Base-by-base conservation (phyloP, 2,113 vertebrate genomes). In the Poicephalus gulielmi region DNA sequence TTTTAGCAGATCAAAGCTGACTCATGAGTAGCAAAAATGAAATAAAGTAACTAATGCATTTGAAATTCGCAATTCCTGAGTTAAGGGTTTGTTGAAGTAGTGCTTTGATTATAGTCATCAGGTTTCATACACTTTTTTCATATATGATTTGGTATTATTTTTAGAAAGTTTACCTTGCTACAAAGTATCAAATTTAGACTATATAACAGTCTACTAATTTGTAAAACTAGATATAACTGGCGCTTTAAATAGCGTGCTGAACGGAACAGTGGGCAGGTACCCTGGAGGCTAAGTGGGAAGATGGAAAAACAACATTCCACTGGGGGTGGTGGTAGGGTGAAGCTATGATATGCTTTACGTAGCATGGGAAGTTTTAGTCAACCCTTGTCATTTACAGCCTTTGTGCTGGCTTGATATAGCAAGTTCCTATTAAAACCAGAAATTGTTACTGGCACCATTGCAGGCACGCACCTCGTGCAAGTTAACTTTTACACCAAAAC, bases 1-100 rank as follows among this genome's bases (percentile, higher is more conserved):
- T 78, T 88, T 93, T 78, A 84, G 35, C 73, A 88, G 64, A 81
- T 84, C 90, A 91, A 68, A 93, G 88, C 73, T 96, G 88, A 92
- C 41, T 95, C 76, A 67, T 31, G 46, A 86, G 46, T 86, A 92
- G 60, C 63, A 88, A 94, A 88, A 88, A 75, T 33, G 37, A 95
- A 94, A 43, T 75, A 43, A 85, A 77, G 15, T 74, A 59, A 86
- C 60, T 87, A 68, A 86, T 83, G 16, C 57, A 31, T 62, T 90
- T 93, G 47, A 86, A 96, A 93, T 64, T 57, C 55, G 39, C 20
- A 59, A 18, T 91, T 91, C 52, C 63, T 19, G 16, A 81, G 33
- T 60, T 78, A 55, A 31, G 16, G 62, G 68, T 74, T 88, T 70
- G n/a, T 69, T 88, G 50, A 60, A 69, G 49, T 53, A 67, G 25